Percentiles rank a stretch among this genome's conserved stretches.
Conservation (phyloP, 2,797 vertebrate species). For the Smutsia gigantea region DNA sequence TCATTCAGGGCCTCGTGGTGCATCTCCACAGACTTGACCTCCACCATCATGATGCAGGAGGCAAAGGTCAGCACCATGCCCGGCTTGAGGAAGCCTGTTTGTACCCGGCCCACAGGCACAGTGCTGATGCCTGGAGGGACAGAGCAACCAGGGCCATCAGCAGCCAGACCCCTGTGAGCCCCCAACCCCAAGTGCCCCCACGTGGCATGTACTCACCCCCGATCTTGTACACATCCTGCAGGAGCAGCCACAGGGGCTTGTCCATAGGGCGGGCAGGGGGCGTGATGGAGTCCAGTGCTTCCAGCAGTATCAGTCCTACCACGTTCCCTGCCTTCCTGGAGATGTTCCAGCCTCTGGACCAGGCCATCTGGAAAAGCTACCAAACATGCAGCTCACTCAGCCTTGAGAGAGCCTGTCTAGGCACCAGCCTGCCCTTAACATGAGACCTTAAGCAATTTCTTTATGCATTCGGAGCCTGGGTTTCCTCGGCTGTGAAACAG, state of each 20-base stretch:
- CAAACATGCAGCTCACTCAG: neutral
- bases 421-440: neutral
- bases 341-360: slow-evolving; percentile 86
- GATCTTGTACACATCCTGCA: slow-evolving; percentile 80
- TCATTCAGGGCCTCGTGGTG: slow-evolving; percentile 90
- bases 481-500: neutral
- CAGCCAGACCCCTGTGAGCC: too few relatives aligned
- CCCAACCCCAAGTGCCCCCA: neutral
- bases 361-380: slow-evolving; percentile 79
- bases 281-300: slow-evolving; percentile 84
- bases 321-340: slow-evolving; percentile 82
- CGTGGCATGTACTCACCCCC: slow-evolving; percentile 75
- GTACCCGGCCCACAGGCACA: slow-evolving; percentile 63
- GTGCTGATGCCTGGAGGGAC: slow-evolving; percentile 88
- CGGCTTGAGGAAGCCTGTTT: slow-evolving; percentile 89
- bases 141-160: neutral
- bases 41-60: slow-evolving; percentile 87
- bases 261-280: slow-evolving; percentile 77
- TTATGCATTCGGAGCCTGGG: neutral
- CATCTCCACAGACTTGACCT: slow-evolving; percentile 81
- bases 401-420: neutral
- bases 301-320: slow-evolving; percentile 78
- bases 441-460: neutral
- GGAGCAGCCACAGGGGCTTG: slow-evolving; percentile 84
- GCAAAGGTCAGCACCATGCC: slow-evolving; percentile 90